Evolutionary conservation across 2,113 vertebrate species (phyloP).

Genomic region (Ciconia stormi): DNA sequence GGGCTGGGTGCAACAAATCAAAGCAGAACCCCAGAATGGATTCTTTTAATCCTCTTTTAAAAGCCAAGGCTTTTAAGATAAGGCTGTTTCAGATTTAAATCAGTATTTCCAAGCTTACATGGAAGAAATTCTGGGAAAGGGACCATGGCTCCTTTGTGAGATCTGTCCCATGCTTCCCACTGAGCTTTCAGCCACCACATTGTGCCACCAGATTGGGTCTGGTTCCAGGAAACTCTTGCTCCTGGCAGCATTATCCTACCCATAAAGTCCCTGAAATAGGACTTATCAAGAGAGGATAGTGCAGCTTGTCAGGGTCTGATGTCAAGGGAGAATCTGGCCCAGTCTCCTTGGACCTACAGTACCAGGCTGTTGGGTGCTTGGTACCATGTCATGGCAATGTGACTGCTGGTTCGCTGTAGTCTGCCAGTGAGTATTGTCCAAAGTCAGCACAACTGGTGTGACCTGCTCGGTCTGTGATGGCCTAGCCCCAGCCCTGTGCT

Average conservation of each 20-base stretch:
- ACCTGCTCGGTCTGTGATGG: background rate
- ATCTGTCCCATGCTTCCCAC: background rate
- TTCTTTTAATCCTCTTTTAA: background rate
- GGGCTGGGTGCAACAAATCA: background rate
- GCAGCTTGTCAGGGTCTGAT: background rate
- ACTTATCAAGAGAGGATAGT: background rate
- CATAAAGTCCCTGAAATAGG: background rate
- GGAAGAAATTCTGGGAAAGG: background rate
- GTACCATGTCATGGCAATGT: accelerated
- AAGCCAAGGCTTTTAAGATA: background rate
- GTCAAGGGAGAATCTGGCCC: background rate
- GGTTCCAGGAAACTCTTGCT: background rate
- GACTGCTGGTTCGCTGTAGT: background rate
- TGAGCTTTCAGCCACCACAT: background rate
- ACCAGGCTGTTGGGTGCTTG: background rate
- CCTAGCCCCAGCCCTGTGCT: background rate
- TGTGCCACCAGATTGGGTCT: background rate
- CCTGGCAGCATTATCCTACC: background rate
- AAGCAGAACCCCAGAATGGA: background rate
- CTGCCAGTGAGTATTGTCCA: background rate
- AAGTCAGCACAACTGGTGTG: background rate
- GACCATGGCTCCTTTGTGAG: background rate
- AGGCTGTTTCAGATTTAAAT: background rate
- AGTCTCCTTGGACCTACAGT: background rate
- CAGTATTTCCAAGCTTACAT: background rate